Percentiles rank a stretch among this genome's conserved stretches.
Evolutionary conservation across 2,113 vertebrate species (phyloP).

Genomic region (Carassius gibelio): DNA sequence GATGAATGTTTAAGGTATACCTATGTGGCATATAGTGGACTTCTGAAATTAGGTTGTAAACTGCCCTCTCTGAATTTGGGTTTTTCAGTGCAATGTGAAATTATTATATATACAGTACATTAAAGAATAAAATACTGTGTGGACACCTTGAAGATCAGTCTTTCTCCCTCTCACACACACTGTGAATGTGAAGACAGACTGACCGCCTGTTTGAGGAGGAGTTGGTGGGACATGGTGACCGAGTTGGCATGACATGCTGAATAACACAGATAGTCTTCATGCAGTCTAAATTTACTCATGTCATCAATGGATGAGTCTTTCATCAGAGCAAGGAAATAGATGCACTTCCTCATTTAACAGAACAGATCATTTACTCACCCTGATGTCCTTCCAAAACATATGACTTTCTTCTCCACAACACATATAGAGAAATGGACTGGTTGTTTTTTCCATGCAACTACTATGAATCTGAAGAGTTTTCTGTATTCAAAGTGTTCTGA

Average conservation of each 20-base stretch:
- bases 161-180: not conserved
- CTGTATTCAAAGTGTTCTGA: not conserved
- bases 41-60: not conserved
- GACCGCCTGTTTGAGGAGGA: slow-evolving; percentile 25
- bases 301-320: slow-evolving; percentile 33
- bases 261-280: slow-evolving; percentile 17
- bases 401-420: not conserved
- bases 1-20: not conserved
- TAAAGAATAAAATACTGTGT: not conserved
- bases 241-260: slow-evolving; percentile 5
- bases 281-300: slow-evolving; percentile 39
- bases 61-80: not conserved
- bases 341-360: slow-evolving; percentile 31
- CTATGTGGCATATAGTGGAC: not conserved
- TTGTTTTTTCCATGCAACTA: not conserved
- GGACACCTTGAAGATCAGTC: not conserved
- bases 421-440: not conserved
- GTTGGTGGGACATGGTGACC: not conserved
- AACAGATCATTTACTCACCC: not conserved
- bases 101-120: not conserved
- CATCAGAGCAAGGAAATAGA: slow-evolving; percentile 47
- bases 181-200: slow-evolving; percentile 11
- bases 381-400: not conserved
- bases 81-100: too few relatives aligned
- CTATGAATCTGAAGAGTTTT: not conserved